These are phyloP conservation scores for Dasyurus viverrinus DNA, from an alignment of 2,113 vertebrate genomes.

Conservation along the genomic window DNA sequence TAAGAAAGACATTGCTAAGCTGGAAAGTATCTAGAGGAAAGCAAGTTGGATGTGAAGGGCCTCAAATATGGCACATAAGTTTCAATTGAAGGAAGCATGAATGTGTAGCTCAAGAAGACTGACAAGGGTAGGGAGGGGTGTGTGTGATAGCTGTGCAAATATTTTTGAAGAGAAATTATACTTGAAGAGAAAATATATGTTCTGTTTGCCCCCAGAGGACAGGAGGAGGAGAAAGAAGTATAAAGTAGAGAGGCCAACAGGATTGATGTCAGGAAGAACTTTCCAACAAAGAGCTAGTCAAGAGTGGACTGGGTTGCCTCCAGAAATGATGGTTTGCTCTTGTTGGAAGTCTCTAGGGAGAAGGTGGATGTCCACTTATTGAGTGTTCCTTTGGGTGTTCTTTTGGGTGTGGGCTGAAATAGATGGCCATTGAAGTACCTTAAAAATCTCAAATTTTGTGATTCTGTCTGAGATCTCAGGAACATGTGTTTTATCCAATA, in stretches of 20 bases:
- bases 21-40: no score
- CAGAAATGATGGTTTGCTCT: neutral
- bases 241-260: neutral
- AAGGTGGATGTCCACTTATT: neutral
- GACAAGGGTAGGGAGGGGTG: neutral
- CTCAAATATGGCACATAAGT: neutral
- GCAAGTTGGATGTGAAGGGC: neutral
- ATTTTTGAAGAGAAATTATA: neutral
- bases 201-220: neutral
- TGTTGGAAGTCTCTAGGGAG: neutral
- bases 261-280: neutral
- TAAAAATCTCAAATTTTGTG: neutral
- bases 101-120: neutral
- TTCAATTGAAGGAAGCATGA: neutral
- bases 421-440: neutral
- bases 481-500: neutral
- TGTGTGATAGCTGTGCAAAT: neutral
- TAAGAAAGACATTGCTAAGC: no score
- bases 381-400: neutral
- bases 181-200: neutral
- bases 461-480: neutral
- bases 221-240: neutral
- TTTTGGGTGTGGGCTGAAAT: neutral
- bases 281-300: neutral
- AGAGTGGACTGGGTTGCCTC: no score